These are phyloP conservation scores for Hystrix brachyura DNA, from an alignment of 2,113 vertebrate species.

Conservation along the genomic window DNA sequence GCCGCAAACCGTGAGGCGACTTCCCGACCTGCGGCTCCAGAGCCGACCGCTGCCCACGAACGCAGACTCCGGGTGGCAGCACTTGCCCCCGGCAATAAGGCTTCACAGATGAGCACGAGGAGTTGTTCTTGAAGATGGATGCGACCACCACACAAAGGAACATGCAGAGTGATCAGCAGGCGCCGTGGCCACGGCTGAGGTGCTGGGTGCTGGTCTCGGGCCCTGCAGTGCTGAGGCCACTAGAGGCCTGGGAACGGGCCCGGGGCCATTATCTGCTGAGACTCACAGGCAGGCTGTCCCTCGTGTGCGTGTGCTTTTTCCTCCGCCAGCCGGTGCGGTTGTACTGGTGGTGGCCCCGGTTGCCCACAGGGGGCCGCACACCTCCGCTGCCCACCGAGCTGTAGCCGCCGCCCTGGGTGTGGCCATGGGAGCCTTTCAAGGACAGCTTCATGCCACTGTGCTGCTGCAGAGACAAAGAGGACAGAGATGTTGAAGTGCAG, in stretches of 20 bases:
- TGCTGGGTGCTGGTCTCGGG: slow-evolving; percentile 88
- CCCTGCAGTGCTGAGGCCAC: slow-evolving; percentile 78
- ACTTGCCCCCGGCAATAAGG: slow-evolving; percentile 90
- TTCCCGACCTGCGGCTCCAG: slow-evolving; percentile 79
- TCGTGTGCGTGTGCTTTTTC: slow-evolving; percentile 90
- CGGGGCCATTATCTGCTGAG: slow-evolving; percentile 94
- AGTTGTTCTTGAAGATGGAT: slow-evolving; percentile 90
- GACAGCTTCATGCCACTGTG: slow-evolving; percentile 94
- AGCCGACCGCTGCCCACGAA: slow-evolving; percentile 82
- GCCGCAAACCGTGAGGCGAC: slow-evolving; percentile 74
- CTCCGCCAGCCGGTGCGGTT: slow-evolving; percentile 95
- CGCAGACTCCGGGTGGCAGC: slow-evolving; percentile 83
- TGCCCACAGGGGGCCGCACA: slow-evolving; percentile 89
- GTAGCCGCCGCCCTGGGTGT: slow-evolving; percentile 90
- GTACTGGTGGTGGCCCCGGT: slow-evolving; percentile 93
- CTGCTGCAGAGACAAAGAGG: slow-evolving; percentile 82
- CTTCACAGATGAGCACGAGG: slow-evolving; percentile 93
- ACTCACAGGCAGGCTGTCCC: slow-evolving; percentile 96
- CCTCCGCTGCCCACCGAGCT: slow-evolving; percentile 85
- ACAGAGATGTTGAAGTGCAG: not conserved
- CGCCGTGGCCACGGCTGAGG: slow-evolving; percentile 82
- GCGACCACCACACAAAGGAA: slow-evolving; percentile 88
- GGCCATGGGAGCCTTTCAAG: slow-evolving; percentile 92
- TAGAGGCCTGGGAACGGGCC: slow-evolving; percentile 71
- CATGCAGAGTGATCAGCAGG: slow-evolving; percentile 91